A percentile compares a stretch with the other conserved stretches of the same genome.
These are phyloP conservation scores for Aphyosemion australe DNA, from an alignment of 2,113 vertebrate genomes.

Conservation along the genomic window DNA sequence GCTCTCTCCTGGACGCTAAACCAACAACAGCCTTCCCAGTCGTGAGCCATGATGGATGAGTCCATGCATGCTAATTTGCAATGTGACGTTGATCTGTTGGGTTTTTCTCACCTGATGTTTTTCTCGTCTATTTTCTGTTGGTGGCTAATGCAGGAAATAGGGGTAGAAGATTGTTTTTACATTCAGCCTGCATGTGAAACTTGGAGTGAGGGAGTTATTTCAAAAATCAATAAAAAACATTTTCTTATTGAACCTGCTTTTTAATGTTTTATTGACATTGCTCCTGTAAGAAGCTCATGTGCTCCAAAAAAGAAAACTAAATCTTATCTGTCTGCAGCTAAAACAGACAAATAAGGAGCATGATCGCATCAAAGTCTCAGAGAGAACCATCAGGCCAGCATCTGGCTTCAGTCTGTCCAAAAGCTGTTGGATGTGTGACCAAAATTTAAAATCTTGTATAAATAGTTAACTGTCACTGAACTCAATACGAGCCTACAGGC, in stretches of 20 bases:
- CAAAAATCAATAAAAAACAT: background rate
- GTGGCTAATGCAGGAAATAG: too few species aligned
- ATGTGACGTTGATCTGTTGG: too few species aligned
- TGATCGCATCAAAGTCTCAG: slow-evolving; percentile 4
- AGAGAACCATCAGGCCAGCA: slow-evolving; percentile 10
- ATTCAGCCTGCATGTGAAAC: too few species aligned
- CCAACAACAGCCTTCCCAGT: too few species aligned
- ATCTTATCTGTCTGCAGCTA: slow-evolving; percentile 12
- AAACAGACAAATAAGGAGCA: slow-evolving; percentile 27
- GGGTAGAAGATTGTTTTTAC: too few species aligned
- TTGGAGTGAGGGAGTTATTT: slow-evolving; percentile 24
- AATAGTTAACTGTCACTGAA: slow-evolving; percentile 1
- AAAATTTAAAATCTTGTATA: slow-evolving; percentile 2
- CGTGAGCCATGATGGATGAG: too few species aligned
- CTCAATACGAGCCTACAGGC: slow-evolving; percentile 1
- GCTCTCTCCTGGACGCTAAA: too few species aligned
- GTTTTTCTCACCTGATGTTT: too few species aligned
- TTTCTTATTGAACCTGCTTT: too few species aligned
- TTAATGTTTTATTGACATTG: background rate
- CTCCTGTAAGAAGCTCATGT: slow-evolving; percentile 21
- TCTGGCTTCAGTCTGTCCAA: slow-evolving; percentile 41
- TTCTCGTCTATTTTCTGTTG: too few species aligned
- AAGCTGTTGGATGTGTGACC: slow-evolving; percentile 19
- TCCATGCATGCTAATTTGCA: too few species aligned
- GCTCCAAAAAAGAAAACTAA: background rate